Evolutionary conservation across 2,888 invertebrate genomes (phyloP).

Genomic region (Pristionchus exspectatus): DNA sequence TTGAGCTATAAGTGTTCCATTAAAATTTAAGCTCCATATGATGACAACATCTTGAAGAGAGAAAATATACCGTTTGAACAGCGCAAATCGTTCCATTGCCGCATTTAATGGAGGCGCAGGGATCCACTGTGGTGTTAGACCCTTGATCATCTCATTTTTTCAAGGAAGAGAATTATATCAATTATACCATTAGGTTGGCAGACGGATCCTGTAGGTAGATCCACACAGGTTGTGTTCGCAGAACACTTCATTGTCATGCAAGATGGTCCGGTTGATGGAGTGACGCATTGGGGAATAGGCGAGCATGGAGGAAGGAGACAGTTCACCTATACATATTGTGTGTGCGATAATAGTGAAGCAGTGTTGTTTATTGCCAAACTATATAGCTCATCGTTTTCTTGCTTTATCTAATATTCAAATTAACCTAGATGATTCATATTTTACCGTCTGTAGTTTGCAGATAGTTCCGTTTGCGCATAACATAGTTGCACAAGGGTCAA

Average conservation of each 20-base stretch:
- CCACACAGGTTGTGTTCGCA: constrained; percentile 13
- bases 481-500: constrained; percentile 6
- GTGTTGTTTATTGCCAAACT: neutral
- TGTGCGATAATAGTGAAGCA: too few species aligned
- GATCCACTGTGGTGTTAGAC: too few species aligned
- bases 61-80: too few species aligned
- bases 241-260: constrained; percentile 26
- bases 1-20: too few species aligned
- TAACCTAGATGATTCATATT: too few species aligned
- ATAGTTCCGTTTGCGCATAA: neutral
- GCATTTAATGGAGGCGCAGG: too few species aligned
- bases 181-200: constrained; percentile 8
- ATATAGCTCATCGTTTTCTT: neutral
- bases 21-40: too few species aligned
- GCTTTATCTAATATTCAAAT: too few species aligned
- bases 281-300: neutral
- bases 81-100: too few species aligned
- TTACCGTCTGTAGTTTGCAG: neutral
- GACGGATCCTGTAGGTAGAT: constrained; percentile 4
- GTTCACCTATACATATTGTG: neutral
- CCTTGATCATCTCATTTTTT: too few species aligned
- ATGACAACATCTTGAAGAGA: too few species aligned
- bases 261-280: neutral
- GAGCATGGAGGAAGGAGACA: neutral
- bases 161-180: too few species aligned